Evolutionary conservation across 2,113 vertebrate genomes (phyloP), one percentile per base, ranked within the genome.

Genomic region (Diadophis punctatus): DNA sequence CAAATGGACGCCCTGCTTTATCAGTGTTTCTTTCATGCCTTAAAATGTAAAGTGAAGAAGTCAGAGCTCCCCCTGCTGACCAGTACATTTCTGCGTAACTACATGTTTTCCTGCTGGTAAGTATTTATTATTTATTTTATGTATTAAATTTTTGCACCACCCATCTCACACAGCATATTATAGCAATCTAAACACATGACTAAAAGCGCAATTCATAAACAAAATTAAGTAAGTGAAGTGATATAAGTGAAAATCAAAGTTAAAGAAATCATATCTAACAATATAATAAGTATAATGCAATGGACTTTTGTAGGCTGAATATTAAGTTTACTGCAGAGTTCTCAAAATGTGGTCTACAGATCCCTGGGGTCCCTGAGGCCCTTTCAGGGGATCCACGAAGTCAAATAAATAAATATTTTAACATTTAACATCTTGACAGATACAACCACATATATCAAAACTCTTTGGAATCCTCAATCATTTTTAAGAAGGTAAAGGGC

Each of bases 81-180:
- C 80, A 99, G 99, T 95, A 98, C 98, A 0, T 98, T 99, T 95
- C 98, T 99, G 8, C 98, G 99, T 90, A 98, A 97, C 97, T 98
- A 99, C 95, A 99, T 99, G 98, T 98, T 98, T 93, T 96, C 98
- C 91, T 99, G 99, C 98, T 99, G 99, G 99, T 99, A 98, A 0
- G 97, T 68, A n/a, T 68, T 68, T 63, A 63, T 63, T 68, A 68
- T 68, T 68, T n/a, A 6, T 68, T 16, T 68, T 68, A 63, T 63
- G 27, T 63, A 68, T 68, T 68, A n/a, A 6, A n/a, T 16, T n/a
- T 68, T 68, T 68, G n/a, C 12, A 68, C 12, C 30, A 68, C 30
- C 63, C 30, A n/a, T 34, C 63, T 68, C 63, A 68, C 63, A n/a
- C 63, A 68, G 63, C 63, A 16, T n/a, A 68, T 7, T 68, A 6